Base-by-base conservation (phyloP, 2,888 invertebrate species). In the Lithophane ornitopus region DNA sequence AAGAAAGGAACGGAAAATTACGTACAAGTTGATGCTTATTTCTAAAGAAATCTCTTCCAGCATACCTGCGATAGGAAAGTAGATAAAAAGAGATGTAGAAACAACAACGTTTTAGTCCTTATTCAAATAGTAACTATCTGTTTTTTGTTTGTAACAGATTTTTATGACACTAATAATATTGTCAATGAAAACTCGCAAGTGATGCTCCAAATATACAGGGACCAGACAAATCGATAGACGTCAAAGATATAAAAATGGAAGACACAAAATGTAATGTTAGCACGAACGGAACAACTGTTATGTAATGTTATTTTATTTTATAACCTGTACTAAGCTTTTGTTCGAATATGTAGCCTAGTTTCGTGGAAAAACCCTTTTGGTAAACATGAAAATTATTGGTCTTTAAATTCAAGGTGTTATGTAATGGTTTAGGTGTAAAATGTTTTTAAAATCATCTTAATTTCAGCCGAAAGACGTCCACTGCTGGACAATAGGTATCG, bases 201-300 rank as follows among this genome's bases (percentile, higher is more conserved):
- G 46, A 46, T 61, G 54, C 14, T 9, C 54, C 16, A 67, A 66
- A 81, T 70, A 59, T 59, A 65, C 59, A 58, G 16, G 41, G 22
- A 74, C 0, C 74, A 78, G 65, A 74, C 66, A 73, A 87, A 83
- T 87, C 86, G 75, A 87, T 78, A 68, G 4, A 70, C 66, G 61
- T 80, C 81, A 86, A 76, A 83, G 74, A 67, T 71, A 80, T 75
- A 85, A 83, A 83, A 81, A 83, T 63, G 68, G 81, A 78, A 81
- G 74, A 70, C 46, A 81, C 58, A 54, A 78, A 83, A 83, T 67
- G 68, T 44, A 34, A 58, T 16, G 65, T 78, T 61, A 80, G 56
- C 86, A 86, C 88, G 86, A 81, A 83, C 67, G 56, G 56, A 70
- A 49, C 9, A 49, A 77, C 80, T 75, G 62, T 84, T 86, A 73